Evolutionary conservation across 35 echinoderm and acorn worm genomes (phyloP).

Genomic region (Apostichopus californicus): DNA sequence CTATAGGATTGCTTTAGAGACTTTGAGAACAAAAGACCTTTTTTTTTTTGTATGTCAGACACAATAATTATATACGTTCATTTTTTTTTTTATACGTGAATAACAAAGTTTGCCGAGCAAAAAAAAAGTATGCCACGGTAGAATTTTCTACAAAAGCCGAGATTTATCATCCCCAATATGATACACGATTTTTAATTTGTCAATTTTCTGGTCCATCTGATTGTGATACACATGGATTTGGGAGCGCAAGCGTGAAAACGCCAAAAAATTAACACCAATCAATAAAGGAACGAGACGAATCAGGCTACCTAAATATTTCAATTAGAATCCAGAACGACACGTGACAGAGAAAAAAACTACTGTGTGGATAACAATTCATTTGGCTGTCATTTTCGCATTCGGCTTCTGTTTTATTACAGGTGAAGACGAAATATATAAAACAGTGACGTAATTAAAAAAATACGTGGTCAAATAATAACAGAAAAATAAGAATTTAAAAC

Average conservation of each 20-base stretch:
- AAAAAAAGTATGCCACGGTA: conserved; percentile 14
- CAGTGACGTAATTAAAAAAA: no score
- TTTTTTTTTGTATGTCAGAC: neutral
- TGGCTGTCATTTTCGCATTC: neutral
- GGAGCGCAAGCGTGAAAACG: conserved; percentile 35
- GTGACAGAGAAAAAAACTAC: neutral
- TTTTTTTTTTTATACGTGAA: neutral
- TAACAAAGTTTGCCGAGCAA: neutral
- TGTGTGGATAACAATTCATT: neutral
- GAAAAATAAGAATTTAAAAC: no score
- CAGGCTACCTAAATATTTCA: conserved; percentile 39
- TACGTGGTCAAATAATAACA: no score
- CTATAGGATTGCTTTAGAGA: neutral
- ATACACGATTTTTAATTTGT: conserved; percentile 50
- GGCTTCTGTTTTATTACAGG: neutral
- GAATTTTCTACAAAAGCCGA: neutral
- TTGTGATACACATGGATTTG: conserved; percentile 29
- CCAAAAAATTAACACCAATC: conserved; percentile 41
- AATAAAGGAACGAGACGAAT: conserved; percentile 9
- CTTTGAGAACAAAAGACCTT: neutral
- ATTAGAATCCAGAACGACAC: conserved; percentile 11
- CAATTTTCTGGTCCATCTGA: conserved; percentile 29
- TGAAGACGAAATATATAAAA: neutral
- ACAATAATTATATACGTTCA: neutral
- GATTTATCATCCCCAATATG: neutral